phyloP scores from a whole-genome alignment of 2,113 vertebrate genomes.

The Malaclemys terrapin region DNA sequence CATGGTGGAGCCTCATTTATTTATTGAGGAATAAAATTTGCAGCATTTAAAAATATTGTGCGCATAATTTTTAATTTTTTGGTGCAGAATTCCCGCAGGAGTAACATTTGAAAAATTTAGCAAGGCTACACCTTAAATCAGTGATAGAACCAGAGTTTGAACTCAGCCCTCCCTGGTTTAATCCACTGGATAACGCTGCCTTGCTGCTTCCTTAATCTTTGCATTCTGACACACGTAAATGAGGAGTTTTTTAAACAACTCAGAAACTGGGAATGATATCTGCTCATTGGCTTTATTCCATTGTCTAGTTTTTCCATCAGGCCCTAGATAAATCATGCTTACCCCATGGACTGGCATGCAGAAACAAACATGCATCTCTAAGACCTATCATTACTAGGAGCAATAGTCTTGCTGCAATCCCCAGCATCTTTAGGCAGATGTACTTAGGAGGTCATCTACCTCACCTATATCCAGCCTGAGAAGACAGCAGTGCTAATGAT shows the following conservation, averaged over 20 bases:
- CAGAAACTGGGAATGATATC: neutral
- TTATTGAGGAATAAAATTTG: no score
- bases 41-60: no score
- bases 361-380: neutral
- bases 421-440: neutral
- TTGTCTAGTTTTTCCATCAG: neutral
- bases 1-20: no score
- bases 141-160: neutral
- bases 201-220: neutral
- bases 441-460: neutral
- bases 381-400: neutral
- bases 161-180: neutral
- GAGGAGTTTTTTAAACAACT: conserved; percentile 21
- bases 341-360: neutral
- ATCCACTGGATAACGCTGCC: neutral
- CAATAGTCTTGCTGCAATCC: neutral
- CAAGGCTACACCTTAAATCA: neutral
- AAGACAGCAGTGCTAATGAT: neutral
- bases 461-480: neutral
- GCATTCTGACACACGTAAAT: neutral
- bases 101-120: neutral
- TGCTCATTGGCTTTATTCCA: neutral
- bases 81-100: no score
- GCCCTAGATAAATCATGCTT: neutral
- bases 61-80: no score